These are phyloP conservation scores for Dasypus novemcinctus DNA, from an alignment of 2,113 vertebrate species.

Conservation along the genomic window DNA sequence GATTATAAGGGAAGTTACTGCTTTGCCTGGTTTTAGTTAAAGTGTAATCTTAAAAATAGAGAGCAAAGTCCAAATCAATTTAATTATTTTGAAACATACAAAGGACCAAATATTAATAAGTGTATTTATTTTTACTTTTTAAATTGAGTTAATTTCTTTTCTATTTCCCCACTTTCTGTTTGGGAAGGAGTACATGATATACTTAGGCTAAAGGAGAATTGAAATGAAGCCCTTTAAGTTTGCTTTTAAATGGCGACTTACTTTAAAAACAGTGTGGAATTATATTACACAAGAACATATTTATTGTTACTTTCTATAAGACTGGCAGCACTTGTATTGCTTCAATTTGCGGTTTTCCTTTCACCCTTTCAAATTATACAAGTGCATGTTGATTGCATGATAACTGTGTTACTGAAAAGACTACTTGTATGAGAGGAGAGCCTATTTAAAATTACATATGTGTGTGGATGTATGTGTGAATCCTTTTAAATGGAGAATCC, in stretches of 20 bases:
- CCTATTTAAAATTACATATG: neutral
- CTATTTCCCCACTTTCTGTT: neutral
- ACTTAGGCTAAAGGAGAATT: neutral
- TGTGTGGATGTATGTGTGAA: neutral
- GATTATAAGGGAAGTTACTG: constrained; percentile 32
- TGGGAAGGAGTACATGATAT: neutral
- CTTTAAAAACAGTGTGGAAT: constrained; percentile 3
- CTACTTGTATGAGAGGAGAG: neutral
- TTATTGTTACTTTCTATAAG: constrained; percentile 20
- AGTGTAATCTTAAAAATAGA: constrained; percentile 47
- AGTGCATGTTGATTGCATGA: neutral
- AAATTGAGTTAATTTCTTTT: constrained; percentile 37
- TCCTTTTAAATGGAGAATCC: constrained; percentile 9
- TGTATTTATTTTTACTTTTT: neutral
- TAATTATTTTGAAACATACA: constrained; percentile 42
- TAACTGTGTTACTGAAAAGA: constrained; percentile 32
- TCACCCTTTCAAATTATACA: neutral
- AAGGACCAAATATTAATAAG: constrained; percentile 16
- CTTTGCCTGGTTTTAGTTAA: constrained; percentile 38
- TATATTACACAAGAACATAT: neutral
- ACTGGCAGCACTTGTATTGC: neutral
- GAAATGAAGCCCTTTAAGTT: constrained; percentile 31
- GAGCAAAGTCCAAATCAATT: constrained; percentile 12
- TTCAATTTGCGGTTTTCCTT: constrained; percentile 26
- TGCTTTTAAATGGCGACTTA: neutral